Evolutionary conservation across 2,113 vertebrate species (phyloP).

Genomic region (Phylloscopus trochilus): DNA sequence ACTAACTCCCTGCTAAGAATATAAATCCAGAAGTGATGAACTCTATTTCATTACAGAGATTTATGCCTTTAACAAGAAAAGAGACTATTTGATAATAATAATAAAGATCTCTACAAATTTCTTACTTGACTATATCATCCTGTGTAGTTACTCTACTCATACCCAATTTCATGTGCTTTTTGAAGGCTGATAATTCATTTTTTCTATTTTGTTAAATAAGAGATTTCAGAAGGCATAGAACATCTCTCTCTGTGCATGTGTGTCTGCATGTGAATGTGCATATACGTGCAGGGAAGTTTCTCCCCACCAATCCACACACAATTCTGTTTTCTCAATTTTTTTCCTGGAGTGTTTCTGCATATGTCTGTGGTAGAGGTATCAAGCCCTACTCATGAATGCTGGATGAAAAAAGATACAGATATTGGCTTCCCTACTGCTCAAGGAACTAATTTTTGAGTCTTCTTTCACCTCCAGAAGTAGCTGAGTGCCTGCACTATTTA

Average conservation of each 20-base stretch:
- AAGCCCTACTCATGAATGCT: background rate
- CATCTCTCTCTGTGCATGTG: too few relatives aligned
- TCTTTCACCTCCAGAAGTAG: background rate
- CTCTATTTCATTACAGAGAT: background rate
- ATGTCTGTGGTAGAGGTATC: background rate
- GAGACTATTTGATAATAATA: constrained; percentile 18
- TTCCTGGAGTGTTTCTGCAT: background rate
- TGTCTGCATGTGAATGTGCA: background rate
- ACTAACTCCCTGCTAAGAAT: background rate
- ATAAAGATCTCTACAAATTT: constrained; percentile 23
- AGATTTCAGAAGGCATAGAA: background rate
- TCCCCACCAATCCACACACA: background rate
- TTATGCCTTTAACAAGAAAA: background rate
- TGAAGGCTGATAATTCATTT: background rate
- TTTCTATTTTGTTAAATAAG: background rate
- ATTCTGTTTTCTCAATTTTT: background rate
- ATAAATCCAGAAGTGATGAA: background rate
- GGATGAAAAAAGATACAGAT: background rate
- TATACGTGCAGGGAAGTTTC: background rate
- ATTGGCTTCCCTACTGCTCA: background rate
- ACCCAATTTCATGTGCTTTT: background rate
- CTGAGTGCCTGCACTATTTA: background rate
- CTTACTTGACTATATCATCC: background rate
- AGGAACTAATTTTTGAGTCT: background rate
- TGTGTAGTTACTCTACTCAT: background rate